phyloP scores from a whole-genome alignment of 1,140 invertebrate species.

The Vanessa atalanta region DNA sequence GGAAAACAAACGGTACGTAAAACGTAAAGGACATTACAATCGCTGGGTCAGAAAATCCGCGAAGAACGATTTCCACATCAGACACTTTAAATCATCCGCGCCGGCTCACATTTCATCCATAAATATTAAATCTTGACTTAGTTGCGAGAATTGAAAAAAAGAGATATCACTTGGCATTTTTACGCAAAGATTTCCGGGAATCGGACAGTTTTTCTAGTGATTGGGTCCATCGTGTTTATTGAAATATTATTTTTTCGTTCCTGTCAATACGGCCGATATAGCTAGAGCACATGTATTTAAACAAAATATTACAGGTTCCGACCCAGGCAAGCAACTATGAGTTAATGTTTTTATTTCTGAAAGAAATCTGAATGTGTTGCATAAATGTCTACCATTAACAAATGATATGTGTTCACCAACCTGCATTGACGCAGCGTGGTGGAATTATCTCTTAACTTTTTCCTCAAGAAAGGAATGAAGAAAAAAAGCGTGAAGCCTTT shows the following conservation, averaged over 20 bases:
- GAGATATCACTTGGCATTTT: constrained; percentile 72
- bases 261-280: too few relatives aligned
- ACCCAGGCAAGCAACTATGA: too few relatives aligned
- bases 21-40: constrained; percentile 76
- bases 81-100: constrained; percentile 78
- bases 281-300: too few relatives aligned
- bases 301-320: too few relatives aligned
- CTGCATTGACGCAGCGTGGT: too few relatives aligned
- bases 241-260: constrained; percentile 72
- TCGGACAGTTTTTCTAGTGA: constrained; percentile 77
- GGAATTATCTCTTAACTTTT: too few relatives aligned
- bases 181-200: constrained; percentile 68
- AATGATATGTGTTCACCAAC: too few relatives aligned
- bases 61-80: constrained; percentile 76
- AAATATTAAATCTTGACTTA: constrained; percentile 78
- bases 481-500: too few relatives aligned
- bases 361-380: too few relatives aligned
- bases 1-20: constrained; percentile 76
- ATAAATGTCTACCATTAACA: too few relatives aligned
- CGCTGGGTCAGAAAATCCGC: constrained; percentile 78
- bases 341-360: too few relatives aligned
- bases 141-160: constrained; percentile 70
- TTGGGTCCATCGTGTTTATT: constrained; percentile 70
- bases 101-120: constrained; percentile 78
- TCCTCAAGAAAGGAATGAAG: too few relatives aligned